Evolutionary conservation across 2,113 vertebrate genomes (phyloP).

Genomic region (Ciconia boyciana): DNA sequence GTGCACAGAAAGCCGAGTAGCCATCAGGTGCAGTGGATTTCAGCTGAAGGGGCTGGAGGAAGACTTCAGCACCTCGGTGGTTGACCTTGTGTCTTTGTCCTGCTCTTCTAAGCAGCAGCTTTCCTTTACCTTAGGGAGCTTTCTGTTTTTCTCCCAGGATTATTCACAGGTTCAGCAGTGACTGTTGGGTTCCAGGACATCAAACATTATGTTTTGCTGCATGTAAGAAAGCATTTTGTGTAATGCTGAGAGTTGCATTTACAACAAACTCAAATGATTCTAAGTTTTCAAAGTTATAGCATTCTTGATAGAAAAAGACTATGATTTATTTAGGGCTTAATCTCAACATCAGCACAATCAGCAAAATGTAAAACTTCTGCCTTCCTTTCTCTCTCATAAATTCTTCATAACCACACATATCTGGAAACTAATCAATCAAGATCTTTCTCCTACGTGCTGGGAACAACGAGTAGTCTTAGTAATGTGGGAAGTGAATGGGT

Average conservation of each 20-base stretch:
- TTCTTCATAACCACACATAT: background rate
- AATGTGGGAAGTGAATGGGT: background rate
- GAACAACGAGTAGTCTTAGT: background rate
- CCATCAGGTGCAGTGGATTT: background rate
- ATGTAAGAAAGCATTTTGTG: background rate
- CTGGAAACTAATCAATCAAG: slow-evolving; percentile 4
- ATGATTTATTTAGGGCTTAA: slow-evolving; percentile 6
- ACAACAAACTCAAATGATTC: background rate
- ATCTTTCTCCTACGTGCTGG: slow-evolving; percentile 3
- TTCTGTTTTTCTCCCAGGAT: background rate
- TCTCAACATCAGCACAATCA: background rate
- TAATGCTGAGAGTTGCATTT: background rate
- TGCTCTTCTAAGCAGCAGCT: background rate
- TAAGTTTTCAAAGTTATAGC: background rate
- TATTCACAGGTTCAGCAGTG: background rate
- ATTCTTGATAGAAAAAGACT: background rate
- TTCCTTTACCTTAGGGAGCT: background rate
- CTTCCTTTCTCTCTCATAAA: background rate
- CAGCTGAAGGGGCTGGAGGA: background rate
- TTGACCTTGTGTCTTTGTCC: background rate
- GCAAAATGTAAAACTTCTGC: background rate
- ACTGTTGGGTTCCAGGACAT: background rate
- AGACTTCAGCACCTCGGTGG: background rate
- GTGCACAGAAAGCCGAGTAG: background rate
- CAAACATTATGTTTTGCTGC: background rate